A percentile compares a stretch with the other conserved stretches of the same genome.
Conservation (phyloP, 2,113 vertebrate genomes). For the Poecilia latipinna region DNA sequence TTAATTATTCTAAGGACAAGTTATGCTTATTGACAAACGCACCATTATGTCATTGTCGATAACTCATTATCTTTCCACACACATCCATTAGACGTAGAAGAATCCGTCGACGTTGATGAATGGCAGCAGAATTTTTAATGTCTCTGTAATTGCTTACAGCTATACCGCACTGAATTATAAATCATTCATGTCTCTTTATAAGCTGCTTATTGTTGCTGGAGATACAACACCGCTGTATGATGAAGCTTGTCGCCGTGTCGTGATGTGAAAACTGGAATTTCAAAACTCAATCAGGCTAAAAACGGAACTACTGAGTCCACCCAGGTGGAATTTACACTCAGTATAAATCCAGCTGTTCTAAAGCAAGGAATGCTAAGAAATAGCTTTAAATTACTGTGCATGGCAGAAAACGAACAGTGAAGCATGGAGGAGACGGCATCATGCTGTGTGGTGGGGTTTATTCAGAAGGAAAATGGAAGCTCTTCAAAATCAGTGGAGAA, state of each 20-base stretch:
- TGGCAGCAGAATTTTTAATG: not conserved
- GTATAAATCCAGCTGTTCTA: too few relatives aligned
- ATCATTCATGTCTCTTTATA: not conserved
- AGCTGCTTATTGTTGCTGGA: not conserved
- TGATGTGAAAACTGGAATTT: not conserved
- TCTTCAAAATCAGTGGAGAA: not conserved
- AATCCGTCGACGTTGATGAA: not conserved
- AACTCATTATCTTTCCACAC: slow-evolving; percentile 19
- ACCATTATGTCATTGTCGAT: slow-evolving; percentile 3
- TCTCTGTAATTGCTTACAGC: slow-evolving; percentile 4
- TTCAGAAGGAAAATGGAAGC: not conserved
- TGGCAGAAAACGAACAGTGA: too few relatives aligned
- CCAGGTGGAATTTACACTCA: too few relatives aligned
- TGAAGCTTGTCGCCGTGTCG: not conserved
- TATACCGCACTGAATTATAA: not conserved
- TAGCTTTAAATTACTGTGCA: too few relatives aligned
- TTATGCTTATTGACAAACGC: slow-evolving; percentile 8
- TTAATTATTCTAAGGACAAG: slow-evolving; percentile 4
- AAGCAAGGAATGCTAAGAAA: too few relatives aligned
- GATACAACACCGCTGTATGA: not conserved
- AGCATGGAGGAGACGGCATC: too few relatives aligned
- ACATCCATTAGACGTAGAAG: not conserved
- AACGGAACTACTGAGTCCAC: too few relatives aligned
- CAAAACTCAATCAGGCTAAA: too few relatives aligned
- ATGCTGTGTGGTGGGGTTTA: not conserved